Percentiles rank a stretch among this genome's conserved stretches.
Conservation (phyloP, 2,797 vertebrate genomes). For the Sternotherus odoratus region DNA sequence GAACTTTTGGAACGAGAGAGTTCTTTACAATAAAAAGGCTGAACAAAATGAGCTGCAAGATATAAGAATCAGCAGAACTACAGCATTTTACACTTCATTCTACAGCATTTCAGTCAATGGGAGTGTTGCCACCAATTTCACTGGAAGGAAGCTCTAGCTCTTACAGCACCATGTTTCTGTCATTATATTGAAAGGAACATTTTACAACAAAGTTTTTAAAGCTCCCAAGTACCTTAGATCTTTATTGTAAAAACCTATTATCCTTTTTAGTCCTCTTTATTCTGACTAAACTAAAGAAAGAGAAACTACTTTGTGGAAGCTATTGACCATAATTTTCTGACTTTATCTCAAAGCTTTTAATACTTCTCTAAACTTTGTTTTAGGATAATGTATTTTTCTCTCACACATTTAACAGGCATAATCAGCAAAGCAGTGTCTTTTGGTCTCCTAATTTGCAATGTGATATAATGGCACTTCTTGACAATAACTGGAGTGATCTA, state of each 20-base stretch:
- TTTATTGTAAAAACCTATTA: neutral
- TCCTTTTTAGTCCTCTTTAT: neutral
- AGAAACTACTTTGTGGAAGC: neutral
- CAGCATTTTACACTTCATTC: neutral
- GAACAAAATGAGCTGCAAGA: neutral
- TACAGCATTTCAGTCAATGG: neutral
- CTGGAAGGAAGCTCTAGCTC: neutral
- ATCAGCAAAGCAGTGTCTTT: slow-evolving; percentile 40
- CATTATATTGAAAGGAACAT: neutral
- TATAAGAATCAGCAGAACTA: neutral
- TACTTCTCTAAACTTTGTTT: slow-evolving; percentile 15
- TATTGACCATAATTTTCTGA: neutral
- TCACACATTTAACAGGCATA: slow-evolving; percentile 1
- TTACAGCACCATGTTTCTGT: neutral
- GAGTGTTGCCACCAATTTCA: neutral
- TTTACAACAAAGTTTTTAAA: neutral
- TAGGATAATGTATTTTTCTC: slow-evolving; percentile 48
- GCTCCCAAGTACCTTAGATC: neutral
- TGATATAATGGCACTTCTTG: slow-evolving; percentile 66
- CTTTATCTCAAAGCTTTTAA: slow-evolving; percentile 34
- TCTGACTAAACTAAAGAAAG: neutral
- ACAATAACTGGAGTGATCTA: slow-evolving; percentile 71
- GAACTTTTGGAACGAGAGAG: neutral
- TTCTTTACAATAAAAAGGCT: neutral
- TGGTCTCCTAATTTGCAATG: slow-evolving; percentile 63